These are phyloP conservation scores for Limenitis camilla DNA, from an alignment of 2,888 invertebrate genomes.

Conservation along the genomic window DNA sequence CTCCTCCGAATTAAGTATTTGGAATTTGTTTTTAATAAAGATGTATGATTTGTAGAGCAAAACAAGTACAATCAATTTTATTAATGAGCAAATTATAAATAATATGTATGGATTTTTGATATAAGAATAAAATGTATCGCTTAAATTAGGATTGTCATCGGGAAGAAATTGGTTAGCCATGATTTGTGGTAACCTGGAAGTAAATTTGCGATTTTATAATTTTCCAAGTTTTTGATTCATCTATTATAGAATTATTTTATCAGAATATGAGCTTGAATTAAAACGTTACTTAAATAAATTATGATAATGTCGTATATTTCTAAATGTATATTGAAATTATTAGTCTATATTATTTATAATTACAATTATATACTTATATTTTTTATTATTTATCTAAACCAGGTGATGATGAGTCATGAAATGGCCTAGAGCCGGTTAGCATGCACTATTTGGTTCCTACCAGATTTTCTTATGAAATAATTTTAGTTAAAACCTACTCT, in stretches of 20 bases:
- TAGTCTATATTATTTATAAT: too few relatives aligned
- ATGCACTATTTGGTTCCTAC: slow-evolving; percentile 21
- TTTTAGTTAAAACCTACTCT: slow-evolving; percentile 26
- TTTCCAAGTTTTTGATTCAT: too few relatives aligned
- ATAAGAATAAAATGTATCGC: neutral
- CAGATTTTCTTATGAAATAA: slow-evolving; percentile 19
- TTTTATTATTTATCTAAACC: neutral
- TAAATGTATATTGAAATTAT: too few relatives aligned
- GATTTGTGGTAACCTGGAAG: too few relatives aligned
- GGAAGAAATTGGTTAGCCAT: too few relatives aligned
- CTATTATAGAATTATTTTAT: too few relatives aligned
- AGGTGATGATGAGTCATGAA: neutral
- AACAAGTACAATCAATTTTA: neutral
- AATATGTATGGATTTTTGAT: neutral
- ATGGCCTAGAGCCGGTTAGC: slow-evolving; percentile 22
- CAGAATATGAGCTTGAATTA: too few relatives aligned
- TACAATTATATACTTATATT: neutral
- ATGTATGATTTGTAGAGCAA: neutral
- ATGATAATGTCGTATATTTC: too few relatives aligned
- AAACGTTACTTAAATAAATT: too few relatives aligned
- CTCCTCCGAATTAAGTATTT: neutral
- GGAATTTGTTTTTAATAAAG: neutral
- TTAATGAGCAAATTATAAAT: neutral
- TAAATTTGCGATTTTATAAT: too few relatives aligned
- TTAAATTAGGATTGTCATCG: too few relatives aligned